Conservation (phyloP, 2,888 invertebrate species). For the Phragmatobia fuliginosa region DNA sequence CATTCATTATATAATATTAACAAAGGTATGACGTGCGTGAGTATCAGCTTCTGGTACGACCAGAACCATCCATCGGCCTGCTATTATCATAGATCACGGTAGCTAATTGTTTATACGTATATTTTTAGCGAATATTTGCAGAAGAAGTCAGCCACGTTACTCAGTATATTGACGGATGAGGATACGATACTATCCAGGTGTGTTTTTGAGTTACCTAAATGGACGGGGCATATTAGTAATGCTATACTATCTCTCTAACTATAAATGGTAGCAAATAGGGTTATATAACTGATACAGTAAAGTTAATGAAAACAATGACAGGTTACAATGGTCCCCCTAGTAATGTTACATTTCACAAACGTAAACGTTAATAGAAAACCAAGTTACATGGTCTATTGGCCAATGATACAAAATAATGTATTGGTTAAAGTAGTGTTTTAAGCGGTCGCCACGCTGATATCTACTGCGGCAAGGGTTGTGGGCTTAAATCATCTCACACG, state of each 20-base stretch:
- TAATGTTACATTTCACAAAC: too few relatives aligned
- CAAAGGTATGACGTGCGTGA: conserved; percentile 48
- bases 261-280: neutral
- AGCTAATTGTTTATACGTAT: conserved; percentile 11
- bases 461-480: too few relatives aligned
- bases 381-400: too few relatives aligned
- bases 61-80: conserved; percentile 22
- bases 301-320: too few relatives aligned
- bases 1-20: conserved; percentile 66
- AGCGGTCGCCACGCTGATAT: too few relatives aligned
- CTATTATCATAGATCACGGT: conserved; percentile 17
- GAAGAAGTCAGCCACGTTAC: neutral
- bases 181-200: neutral
- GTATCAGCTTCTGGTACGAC: conserved; percentile 28
- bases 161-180: neutral
- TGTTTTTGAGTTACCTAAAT: neutral
- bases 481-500: too few relatives aligned
- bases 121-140: conserved; percentile 6
- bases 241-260: neutral
- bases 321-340: too few relatives aligned
- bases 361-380: too few relatives aligned
- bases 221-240: neutral
- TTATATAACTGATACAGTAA: too few relatives aligned
- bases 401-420: too few relatives aligned
- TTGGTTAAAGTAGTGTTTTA: too few relatives aligned